phyloP scores from a whole-genome alignment of 2,888 invertebrate species.

The Cephus nigrinus region DNA sequence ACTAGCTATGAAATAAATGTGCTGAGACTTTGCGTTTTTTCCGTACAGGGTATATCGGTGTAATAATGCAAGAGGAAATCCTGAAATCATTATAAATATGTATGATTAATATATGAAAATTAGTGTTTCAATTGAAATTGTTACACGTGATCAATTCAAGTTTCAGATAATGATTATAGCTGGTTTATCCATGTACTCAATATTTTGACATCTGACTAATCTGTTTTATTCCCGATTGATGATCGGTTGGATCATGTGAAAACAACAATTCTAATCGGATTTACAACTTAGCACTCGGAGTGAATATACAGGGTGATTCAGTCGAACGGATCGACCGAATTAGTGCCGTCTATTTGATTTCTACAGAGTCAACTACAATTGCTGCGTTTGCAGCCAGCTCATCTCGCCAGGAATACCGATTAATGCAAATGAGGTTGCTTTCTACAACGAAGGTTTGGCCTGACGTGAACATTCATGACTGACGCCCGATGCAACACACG shows the following conservation, averaged over 20 bases:
- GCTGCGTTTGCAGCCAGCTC: not conserved
- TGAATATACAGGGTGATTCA: not conserved
- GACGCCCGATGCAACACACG: not conserved
- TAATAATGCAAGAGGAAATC: constrained; percentile 78
- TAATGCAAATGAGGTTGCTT: not conserved
- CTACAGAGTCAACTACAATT: not conserved
- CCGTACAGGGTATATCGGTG: constrained; percentile 73
- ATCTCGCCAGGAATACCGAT: not conserved
- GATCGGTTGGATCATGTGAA: not conserved
- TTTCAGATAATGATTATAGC: not conserved
- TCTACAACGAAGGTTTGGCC: not conserved
- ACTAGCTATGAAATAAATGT: constrained; percentile 78
- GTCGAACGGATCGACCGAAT: not conserved
- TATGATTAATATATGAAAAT: not conserved
- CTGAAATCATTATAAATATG: constrained; percentile 67
- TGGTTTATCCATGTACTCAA: not conserved
- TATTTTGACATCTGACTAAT: not conserved
- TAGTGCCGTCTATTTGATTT: not conserved
- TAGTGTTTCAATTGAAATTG: too few species aligned
- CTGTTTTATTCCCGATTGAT: not conserved
- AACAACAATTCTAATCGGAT: not conserved
- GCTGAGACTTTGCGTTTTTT: constrained; percentile 71
- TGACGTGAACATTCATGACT: not conserved
- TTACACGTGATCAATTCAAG: not conserved
- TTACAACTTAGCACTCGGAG: not conserved